Conservation (phyloP, 2,797 vertebrate genomes). For the Apodemus agrarius region DNA sequence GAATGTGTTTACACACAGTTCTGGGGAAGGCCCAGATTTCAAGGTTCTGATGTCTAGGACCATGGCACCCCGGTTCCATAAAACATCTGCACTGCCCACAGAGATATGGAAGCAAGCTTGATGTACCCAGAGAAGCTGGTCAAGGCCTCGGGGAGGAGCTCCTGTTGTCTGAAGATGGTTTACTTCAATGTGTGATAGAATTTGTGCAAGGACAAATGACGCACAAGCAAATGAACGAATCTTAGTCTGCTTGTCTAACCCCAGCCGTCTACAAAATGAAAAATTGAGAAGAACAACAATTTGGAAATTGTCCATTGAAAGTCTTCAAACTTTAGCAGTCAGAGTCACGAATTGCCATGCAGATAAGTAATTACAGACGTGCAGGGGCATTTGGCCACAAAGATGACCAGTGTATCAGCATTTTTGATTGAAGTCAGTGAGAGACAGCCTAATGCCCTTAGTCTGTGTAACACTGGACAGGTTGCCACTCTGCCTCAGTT, state of each 20-base stretch:
- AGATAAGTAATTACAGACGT: background rate
- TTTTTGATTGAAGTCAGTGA: background rate
- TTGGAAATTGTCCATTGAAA: background rate
- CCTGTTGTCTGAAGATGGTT: background rate
- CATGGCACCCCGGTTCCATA: rapidly evolving
- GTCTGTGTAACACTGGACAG: rapidly evolving
- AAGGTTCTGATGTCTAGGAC: background rate
- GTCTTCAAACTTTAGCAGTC: background rate
- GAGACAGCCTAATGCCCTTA: rapidly evolving
- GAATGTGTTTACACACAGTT: rapidly evolving
- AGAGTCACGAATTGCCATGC: background rate
- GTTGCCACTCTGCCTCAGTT: background rate
- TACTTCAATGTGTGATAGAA: background rate
- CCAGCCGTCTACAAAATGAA: background rate
- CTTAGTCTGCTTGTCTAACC: background rate
- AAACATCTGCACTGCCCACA: rapidly evolving
- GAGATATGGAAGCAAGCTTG: background rate
- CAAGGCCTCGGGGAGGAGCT: background rate
- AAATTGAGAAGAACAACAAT: background rate
- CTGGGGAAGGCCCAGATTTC: background rate
- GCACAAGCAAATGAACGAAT: background rate
- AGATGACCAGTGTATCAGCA: background rate
- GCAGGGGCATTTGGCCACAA: background rate
- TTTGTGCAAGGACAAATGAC: background rate
- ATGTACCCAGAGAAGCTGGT: rapidly evolving